Evolutionary conservation across 2,888 invertebrate species (phyloP), one percentile per base, ranked within the genome.

Genomic region (Trissolcus japonicus): DNA sequence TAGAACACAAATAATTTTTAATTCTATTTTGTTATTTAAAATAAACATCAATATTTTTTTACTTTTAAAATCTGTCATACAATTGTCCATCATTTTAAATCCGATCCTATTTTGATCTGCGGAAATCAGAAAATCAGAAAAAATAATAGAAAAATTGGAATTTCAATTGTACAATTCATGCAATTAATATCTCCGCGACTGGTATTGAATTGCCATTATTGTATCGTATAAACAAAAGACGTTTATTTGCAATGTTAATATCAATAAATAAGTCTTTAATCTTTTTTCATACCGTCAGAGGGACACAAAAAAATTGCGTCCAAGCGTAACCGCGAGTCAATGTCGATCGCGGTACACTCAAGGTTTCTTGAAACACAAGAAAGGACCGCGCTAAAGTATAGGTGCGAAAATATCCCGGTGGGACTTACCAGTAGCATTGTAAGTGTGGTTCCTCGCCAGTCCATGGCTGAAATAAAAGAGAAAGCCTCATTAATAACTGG

Each of bases 401-500:
- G 35, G 46, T 21, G 53, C 40, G 65, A 78, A 61, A 55, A 60
- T 29, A 16, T 46, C 40, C 6, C 9, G 29, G 21, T 61, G 73
- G 57, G 65, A 55, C 88, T 88, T 74, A 88, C 88, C 87, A 84
- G 80, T 67, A 86, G 82, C 82, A 86, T 85, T 80, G 82, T 80
- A 81, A 80, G 78, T 79, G 81, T 81, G 79, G 81, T 79, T 80
- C 83, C 83, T 83, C 84, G 85, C 86, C 87, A 86, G 83, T 87
- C 87, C 88, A 88, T 88, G 86, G 83, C 88, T 88, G 83, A 85
- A 88, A 88, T 83, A 85, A 86, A 86, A 87, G 84, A 88, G 85
- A 88, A 87, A 87, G 84, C 86, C 82, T 85, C 76, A 86, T 88
- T 87, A 87, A 87, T 87, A 88, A 86, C 81, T 84, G 79, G 83